Conservation (phyloP, 1,140 invertebrate species). For the Apis dorsata region DNA sequence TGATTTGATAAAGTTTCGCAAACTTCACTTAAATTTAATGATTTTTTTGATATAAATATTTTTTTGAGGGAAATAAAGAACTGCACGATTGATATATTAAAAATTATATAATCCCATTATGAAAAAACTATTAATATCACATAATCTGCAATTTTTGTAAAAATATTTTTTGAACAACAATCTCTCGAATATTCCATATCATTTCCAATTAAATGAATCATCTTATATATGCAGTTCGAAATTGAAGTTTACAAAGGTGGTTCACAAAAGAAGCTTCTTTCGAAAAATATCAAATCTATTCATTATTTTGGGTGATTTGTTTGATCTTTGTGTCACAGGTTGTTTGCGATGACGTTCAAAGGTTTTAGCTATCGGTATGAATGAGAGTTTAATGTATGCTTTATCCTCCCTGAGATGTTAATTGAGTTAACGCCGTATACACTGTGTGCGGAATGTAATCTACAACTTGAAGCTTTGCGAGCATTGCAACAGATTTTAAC, state of each 20-base stretch:
- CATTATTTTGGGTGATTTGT: conserved; percentile 20
- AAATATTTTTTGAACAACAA: too few relatives aligned
- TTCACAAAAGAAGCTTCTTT: not conserved
- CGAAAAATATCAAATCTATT: not conserved
- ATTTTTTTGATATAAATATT: too few relatives aligned
- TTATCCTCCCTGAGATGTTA: conserved; percentile 62
- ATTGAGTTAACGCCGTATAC: conserved; percentile 65
- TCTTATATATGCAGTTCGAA: not conserved
- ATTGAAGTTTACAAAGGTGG: not conserved
- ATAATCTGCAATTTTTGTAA: too few relatives aligned
- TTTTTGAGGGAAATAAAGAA: too few relatives aligned
- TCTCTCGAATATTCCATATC: too few relatives aligned
- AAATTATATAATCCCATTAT: too few relatives aligned
- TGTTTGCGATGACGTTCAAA: conserved; percentile 55
- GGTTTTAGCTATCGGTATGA: conserved; percentile 63
- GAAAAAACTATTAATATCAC: too few relatives aligned
- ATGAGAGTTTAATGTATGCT: conserved; percentile 66
- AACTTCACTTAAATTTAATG: too few relatives aligned
- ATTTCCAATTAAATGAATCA: too few relatives aligned
- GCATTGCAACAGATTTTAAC: conserved; percentile 26
- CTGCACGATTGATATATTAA: too few relatives aligned
- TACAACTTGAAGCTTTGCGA: conserved; percentile 38
- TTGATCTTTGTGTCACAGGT: conserved; percentile 19
- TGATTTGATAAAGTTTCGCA: too few relatives aligned
- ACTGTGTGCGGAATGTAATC: conserved; percentile 57